Conservation (phyloP, 2,113 vertebrate species). For the Dascyllus trimaculatus region DNA sequence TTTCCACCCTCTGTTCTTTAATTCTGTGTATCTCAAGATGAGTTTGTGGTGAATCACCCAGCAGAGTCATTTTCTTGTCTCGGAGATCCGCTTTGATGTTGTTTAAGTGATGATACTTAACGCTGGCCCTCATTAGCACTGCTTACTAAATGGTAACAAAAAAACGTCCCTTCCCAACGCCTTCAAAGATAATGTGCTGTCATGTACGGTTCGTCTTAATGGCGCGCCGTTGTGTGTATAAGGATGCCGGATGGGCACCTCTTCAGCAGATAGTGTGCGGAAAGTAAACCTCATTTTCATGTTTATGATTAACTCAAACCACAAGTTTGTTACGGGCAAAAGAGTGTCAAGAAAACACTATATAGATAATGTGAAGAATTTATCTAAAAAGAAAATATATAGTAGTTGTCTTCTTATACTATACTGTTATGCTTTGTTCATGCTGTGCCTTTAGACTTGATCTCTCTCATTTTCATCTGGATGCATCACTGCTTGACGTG, state of each 20-base stretch:
- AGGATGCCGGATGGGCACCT: conserved; percentile 40
- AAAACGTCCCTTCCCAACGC: conserved; percentile 48
- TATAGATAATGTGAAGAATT: conserved; percentile 82
- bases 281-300: conserved; percentile 66
- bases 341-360: conserved; percentile 61
- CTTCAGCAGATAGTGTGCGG: conserved; percentile 51
- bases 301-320: conserved; percentile 56
- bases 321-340: conserved; percentile 39
- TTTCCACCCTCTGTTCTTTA: conserved; percentile 16
- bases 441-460: conserved; percentile 42
- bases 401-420: conserved; percentile 40
- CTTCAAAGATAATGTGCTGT: conserved; percentile 69
- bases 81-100: conserved; percentile 76
- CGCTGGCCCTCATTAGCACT: conserved; percentile 73
- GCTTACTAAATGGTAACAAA: conserved; percentile 63
- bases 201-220: conserved; percentile 51
- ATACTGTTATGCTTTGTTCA: conserved; percentile 34
- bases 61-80: conserved; percentile 66
- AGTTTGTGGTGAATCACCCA: conserved; percentile 76
- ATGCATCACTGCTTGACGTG: conserved; percentile 14
- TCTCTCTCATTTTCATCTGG: conserved; percentile 19
- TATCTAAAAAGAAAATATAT: conserved; percentile 48
- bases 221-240: conserved; percentile 36
- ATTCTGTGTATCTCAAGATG: conserved; percentile 65
- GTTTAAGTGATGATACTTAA: conserved; percentile 72